Evolutionary conservation across 2,888 invertebrate genomes (phyloP), one percentile per base, ranked within the genome.

Genomic region (Panopea generosa): DNA sequence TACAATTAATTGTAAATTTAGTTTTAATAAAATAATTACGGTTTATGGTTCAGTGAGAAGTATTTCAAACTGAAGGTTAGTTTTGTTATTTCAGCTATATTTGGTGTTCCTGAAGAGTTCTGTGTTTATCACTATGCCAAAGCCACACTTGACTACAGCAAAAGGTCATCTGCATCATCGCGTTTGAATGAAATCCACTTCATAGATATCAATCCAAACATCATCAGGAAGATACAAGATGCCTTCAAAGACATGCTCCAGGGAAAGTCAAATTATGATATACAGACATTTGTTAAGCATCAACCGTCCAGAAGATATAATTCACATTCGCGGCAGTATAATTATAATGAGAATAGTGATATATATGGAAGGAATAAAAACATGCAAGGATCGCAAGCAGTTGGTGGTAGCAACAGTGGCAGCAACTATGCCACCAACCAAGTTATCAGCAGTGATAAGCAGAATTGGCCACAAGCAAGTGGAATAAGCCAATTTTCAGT

Each of bases 171-270:
- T 33, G 33, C 18, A 18, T 33, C 49, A 22, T n/a, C 52, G 0
- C 43, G 45, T 18, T 50, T 85, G n/a, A 53, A 65, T 49, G 85
- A 85, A 62, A 78, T 87, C 7, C 85, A 84, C 43, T 77, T 87
- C 65, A 69, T 87, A 49, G 81, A 85, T 66, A 82, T 61, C 18
- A 77, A 78, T 29, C n/a, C 40, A 4, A 55, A 71, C 6, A 77
- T 84, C 55, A 63, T 80, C n/a, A 43, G 56, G 6, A 50, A 67
- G 1, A 77, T 82, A 49, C 72, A 70, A 24, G 4, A 33, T n/a
- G 49, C 40, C 53, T 74, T 60, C 60, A 49, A 14, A 22, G 22
- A 9, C 3, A 26, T 65, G 9, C 18, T 65, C 3, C 27, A 47
- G 9, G n/a, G 22, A 7, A 20, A 14, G 4, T 55, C 65, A 55